Percentiles rank a stretch among this genome's conserved stretches.
These are phyloP conservation scores for Anguilla pacifica DNA, from an alignment of 2,797 vertebrate genomes.

Conservation along the genomic window DNA sequence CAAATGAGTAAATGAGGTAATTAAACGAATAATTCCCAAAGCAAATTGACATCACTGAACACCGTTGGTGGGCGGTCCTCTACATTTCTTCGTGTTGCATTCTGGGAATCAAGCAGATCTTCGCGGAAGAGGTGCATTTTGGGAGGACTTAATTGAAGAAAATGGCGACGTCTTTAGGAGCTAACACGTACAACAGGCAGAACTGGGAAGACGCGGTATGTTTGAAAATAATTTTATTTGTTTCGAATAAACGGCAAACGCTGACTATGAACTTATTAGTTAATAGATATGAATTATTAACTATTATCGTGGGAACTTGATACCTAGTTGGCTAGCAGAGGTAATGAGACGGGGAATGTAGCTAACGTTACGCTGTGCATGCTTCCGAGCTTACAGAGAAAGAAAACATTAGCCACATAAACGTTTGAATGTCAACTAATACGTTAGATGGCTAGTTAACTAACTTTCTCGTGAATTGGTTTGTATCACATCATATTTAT, in stretches of 20 bases:
- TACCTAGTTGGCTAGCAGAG: not conserved
- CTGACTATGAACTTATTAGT: not conserved
- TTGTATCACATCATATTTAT: no score
- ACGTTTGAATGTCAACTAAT: no score
- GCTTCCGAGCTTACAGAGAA: not conserved
- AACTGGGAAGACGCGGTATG: slow-evolving; percentile 98
- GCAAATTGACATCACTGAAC: no score
- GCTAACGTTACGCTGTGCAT: not conserved
- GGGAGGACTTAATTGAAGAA: slow-evolving; percentile 54
- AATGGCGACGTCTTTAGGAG: slow-evolving; percentile 96
- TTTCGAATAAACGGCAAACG: not conserved
- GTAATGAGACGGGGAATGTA: not conserved
- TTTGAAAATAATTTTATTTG: slow-evolving; percentile 33
- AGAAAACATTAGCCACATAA: not conserved
- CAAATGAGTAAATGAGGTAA: no score
- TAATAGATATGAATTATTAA: not conserved
- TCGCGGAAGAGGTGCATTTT: slow-evolving; percentile 16
- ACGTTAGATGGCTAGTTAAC: not conserved
- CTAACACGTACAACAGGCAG: slow-evolving; percentile 98
- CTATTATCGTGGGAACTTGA: not conserved
- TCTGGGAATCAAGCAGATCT: not conserved
- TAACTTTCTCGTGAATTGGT: not conserved
- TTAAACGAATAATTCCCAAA: no score
- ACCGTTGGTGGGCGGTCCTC: not conserved
- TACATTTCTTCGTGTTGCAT: not conserved